A percentile compares a stretch with the other conserved stretches of the same genome.
These are phyloP conservation scores for Chaetophractus vellerosus DNA, from an alignment of 2,797 vertebrate genomes.

Conservation along the genomic window DNA sequence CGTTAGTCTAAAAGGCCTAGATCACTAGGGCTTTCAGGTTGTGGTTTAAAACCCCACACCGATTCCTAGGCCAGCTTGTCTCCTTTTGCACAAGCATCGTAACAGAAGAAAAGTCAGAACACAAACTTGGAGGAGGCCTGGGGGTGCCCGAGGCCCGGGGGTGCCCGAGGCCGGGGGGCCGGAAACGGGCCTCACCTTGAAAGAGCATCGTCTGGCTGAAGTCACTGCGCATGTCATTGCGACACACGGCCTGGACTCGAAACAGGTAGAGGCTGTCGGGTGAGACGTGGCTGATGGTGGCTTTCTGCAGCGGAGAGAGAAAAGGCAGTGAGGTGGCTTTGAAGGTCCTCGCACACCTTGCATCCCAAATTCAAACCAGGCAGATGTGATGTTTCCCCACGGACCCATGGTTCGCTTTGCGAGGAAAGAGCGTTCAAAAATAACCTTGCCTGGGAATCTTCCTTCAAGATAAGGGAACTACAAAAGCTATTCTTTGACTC, in stretches of 20 bases:
- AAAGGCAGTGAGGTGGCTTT: not conserved
- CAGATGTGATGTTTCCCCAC: fast-evolving
- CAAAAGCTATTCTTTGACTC: not conserved
- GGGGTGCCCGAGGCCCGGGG: not conserved
- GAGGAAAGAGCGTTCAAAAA: not conserved
- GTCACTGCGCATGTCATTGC: conserved; percentile 98
- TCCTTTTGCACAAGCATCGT: not conserved
- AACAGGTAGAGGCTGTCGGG: conserved; percentile 98
- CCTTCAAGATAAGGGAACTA: not conserved
- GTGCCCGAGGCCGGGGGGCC: fast-evolving
- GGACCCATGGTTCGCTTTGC: not conserved
- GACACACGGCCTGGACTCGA: conserved; percentile 97
- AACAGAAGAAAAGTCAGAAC: too few relatives aligned
- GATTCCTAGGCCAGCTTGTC: not conserved
- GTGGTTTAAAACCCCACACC: not conserved
- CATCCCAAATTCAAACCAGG: not conserved
- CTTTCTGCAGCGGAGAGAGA: conserved; percentile 92
- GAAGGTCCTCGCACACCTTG: not conserved
- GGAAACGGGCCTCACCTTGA: conserved; percentile 92
- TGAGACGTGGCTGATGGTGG: conserved; percentile 96
- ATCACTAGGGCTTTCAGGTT: not conserved
- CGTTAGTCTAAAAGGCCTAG: not conserved
- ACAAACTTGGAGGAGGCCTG: fast-evolving
- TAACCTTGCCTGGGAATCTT: not conserved
- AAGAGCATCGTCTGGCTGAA: conserved; percentile 99